These are phyloP conservation scores for Chlorocebus sabaeus DNA, from an alignment of 2,113 vertebrate species.

Conservation along the genomic window DNA sequence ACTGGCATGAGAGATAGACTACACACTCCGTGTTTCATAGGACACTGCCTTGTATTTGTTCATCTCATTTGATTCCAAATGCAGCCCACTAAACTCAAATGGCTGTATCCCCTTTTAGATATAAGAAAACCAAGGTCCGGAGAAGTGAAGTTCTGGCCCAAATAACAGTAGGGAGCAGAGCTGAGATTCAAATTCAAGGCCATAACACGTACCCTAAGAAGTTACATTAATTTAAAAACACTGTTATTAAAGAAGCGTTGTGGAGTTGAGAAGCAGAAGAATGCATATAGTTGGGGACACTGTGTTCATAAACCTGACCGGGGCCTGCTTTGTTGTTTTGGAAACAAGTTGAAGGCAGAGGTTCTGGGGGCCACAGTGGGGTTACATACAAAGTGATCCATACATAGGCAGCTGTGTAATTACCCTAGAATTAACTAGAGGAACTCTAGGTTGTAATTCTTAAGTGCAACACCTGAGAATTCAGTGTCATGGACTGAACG, in stretches of 20 bases:
- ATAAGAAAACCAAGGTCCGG: neutral
- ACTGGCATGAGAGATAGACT: neutral
- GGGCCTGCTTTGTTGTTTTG: neutral
- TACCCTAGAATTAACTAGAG: neutral
- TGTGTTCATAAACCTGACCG: neutral
- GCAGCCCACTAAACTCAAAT: neutral
- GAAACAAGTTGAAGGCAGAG: neutral
- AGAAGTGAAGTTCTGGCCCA: neutral
- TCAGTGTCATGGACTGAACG: neutral
- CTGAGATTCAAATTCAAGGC: neutral
- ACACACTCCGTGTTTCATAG: accelerated
- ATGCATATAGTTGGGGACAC: neutral
- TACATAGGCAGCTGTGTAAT: neutral
- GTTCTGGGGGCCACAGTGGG: neutral
- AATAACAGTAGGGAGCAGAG: neutral
- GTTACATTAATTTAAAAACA: neutral
- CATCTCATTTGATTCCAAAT: neutral
- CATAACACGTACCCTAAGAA: neutral
- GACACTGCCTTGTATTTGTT: neutral
- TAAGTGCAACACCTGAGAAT: neutral
- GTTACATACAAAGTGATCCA: neutral
- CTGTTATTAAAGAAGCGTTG: neutral
- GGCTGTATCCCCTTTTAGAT: neutral
- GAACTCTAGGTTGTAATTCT: neutral
- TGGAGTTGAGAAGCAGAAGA: neutral